Base-by-base conservation (phyloP, 2,113 vertebrate species). In the Glaucidium brasilianum region DNA sequence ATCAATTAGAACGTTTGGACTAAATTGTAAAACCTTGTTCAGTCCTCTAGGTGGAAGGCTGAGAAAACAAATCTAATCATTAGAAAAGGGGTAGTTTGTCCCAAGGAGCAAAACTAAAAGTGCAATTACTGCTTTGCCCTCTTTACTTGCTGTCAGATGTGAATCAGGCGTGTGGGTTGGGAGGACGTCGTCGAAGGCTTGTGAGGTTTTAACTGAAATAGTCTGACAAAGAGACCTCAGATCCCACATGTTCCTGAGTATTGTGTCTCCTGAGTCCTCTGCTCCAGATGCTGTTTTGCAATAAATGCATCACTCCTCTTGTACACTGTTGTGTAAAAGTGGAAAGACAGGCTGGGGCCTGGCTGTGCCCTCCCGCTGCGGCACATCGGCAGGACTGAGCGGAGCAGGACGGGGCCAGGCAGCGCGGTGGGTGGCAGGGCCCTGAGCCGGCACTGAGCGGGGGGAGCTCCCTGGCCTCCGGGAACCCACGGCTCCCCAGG, bases 331-430 rank as follows among this genome's bases (percentile, higher is more conserved):
- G 94, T 94, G 96, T n/a, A 97, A 92, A 95, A 95, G 95, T 34
- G 96, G 96, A 97, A 97, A 97, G 89, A 85, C 92, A 49, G 60
- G 86, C 88, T 58, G 88, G 45, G 86, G 35, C 86, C 32, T 10
- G 74, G 90, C 84, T 0, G 74, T 2, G 53, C 41, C 78, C 10
- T 68, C 30, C 69, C 7, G 1, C 35, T 4, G 59, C 0, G 2
- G 30, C 12, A 8, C 78, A 5, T 22, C 41, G 22, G 67, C 39
- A 9, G 30, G 37, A 13, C 30, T 8, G 39, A 50, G 19, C 34
- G 17, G 85, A 15, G 10, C 12, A 2, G 53, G 34, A 4, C 8
- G 5, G 73, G 53, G 83, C 35, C 23, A 75, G 53, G 60, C 49
- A 49, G 45, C 1, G 3, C 63, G 7, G 50, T 73, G 34, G 76